Evolutionary conservation across 2,797 vertebrate species (phyloP).

Genomic region (Helarctos malayanus): DNA sequence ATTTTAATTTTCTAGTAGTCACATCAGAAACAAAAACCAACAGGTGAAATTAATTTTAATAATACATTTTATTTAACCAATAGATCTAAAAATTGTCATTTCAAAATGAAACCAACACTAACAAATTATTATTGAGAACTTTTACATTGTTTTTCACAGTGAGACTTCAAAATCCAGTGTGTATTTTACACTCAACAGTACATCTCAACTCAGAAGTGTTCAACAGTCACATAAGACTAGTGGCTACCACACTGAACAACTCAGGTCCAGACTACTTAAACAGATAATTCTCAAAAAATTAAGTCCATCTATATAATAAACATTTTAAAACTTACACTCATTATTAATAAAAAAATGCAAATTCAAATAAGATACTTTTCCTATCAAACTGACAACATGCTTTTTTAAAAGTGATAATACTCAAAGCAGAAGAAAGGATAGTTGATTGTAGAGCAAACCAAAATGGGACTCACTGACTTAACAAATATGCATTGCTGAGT

Average conservation of each 20-base stretch:
- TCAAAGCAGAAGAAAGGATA: neutral
- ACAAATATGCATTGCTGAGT: neutral
- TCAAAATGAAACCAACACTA: neutral
- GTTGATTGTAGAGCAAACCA: neutral
- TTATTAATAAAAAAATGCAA: neutral
- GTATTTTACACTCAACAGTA: neutral
- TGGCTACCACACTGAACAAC: neutral
- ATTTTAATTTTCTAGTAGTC: neutral
- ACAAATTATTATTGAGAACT: neutral
- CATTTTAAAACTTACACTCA: neutral
- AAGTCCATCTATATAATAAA: neutral
- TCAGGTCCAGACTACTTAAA: neutral
- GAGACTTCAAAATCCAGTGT: slow-evolving; percentile 42
- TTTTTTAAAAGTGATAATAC: slow-evolving; percentile 6
- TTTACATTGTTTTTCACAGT: neutral
- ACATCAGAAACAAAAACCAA: slow-evolving; percentile 18
- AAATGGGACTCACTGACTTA: neutral
- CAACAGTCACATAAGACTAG: neutral
- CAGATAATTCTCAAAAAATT: slow-evolving; percentile 14
- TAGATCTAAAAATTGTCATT: neutral
- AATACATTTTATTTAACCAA: neutral
- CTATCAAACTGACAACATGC: neutral
- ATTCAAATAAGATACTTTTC: neutral
- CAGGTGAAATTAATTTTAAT: slow-evolving; percentile 9
- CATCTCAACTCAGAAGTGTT: slow-evolving; percentile 39